A percentile compares a stretch with the other conserved stretches of the same genome.
Conservation (phyloP, 2,888 invertebrate species). For the Microdon myrmicae region DNA sequence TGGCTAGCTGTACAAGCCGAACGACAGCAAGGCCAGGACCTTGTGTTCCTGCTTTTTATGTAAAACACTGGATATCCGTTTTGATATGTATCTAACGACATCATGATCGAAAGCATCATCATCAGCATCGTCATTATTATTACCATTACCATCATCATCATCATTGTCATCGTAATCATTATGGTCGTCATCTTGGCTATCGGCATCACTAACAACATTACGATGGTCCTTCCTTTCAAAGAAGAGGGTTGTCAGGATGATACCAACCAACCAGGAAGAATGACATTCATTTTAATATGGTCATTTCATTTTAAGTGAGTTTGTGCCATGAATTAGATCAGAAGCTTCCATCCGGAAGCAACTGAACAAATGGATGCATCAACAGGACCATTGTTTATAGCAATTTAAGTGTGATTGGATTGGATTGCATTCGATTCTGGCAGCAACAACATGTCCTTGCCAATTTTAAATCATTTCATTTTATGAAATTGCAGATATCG, state of each 20-base stretch:
- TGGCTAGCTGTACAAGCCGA: too few relatives aligned
- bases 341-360: slow-evolving; percentile 27
- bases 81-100: too few relatives aligned
- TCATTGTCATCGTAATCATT: too few relatives aligned
- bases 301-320: slow-evolving; percentile 48
- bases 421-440: slow-evolving; percentile 42
- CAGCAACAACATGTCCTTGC: slow-evolving; percentile 38
- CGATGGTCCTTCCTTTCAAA: too few relatives aligned
- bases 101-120: slow-evolving; percentile 43
- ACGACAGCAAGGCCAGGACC: slow-evolving; percentile 12
- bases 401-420: slow-evolving; percentile 49
- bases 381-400: slow-evolving; percentile 37
- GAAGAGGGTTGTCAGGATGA: neutral
- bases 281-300: slow-evolving; percentile 48
- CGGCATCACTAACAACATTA: too few relatives aligned
- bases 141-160: too few relatives aligned
- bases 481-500: too few relatives aligned
- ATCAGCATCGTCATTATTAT: slow-evolving; percentile 30
- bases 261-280: slow-evolving; percentile 27
- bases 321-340: slow-evolving; percentile 45
- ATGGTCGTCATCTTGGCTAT: too few relatives aligned
- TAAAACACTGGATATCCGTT: slow-evolving; percentile 40
- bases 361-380: slow-evolving; percentile 15
- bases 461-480: too few relatives aligned
- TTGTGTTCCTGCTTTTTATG: slow-evolving; percentile 39